phyloP scores from a whole-genome alignment of 1,140 invertebrate species.

The Rhagoletis zephyria region DNA sequence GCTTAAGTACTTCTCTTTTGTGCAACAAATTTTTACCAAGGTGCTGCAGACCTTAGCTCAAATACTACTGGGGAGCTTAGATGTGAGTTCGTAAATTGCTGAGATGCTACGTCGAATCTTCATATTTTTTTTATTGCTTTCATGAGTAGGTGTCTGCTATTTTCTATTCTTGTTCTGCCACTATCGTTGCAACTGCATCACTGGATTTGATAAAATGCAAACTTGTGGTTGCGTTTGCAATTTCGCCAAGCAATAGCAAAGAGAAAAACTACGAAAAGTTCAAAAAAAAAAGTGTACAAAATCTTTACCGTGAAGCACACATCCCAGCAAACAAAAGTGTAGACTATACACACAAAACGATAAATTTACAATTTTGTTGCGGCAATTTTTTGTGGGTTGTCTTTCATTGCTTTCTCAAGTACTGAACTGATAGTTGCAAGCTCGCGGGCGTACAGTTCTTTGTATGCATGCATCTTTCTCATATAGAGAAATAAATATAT shows the following conservation, averaged over 20 bases:
- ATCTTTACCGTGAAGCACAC: background rate
- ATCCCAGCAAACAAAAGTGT: background rate
- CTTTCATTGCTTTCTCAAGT: conserved; percentile 2
- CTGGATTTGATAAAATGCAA: conserved; percentile 37
- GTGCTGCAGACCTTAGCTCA: too few relatives aligned
- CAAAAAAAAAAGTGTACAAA: background rate
- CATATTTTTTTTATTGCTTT: conserved; percentile 12
- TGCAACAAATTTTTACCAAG: too few relatives aligned
- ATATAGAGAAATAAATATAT: background rate
- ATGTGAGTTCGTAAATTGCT: background rate
- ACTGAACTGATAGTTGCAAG: conserved; percentile 13
- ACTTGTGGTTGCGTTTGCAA: conserved; percentile 20
- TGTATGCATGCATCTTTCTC: background rate
- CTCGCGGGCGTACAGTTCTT: background rate
- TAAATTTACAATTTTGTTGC: conserved; percentile 11
- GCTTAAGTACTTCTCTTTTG: background rate
- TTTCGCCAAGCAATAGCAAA: conserved; percentile 11
- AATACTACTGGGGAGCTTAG: too few relatives aligned
- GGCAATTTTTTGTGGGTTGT: background rate
- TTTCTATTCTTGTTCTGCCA: background rate
- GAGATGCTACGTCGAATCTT: background rate
- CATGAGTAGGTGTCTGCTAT: background rate
- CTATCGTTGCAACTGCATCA: background rate
- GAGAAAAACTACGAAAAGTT: too few relatives aligned
- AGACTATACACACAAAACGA: background rate